Percentiles rank a stretch among this genome's conserved stretches.
Conservation (phyloP, 2,113 vertebrate genomes). For the Leuciscus idus region DNA sequence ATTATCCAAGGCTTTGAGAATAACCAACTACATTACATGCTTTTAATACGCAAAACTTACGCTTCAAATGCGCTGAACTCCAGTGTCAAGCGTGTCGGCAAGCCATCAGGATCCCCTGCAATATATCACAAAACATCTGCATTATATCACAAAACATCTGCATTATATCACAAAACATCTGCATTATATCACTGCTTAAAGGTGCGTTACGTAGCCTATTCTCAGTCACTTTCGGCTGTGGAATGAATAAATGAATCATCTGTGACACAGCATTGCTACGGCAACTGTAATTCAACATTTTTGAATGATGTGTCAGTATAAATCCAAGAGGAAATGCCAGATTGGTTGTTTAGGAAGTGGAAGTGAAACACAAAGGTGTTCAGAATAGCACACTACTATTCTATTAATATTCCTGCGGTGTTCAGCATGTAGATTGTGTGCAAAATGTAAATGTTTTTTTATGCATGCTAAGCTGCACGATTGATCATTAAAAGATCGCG, state of each 20-base stretch:
- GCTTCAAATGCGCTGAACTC: constrained; percentile 97
- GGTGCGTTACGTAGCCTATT: too few relatives aligned
- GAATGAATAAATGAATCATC: not conserved
- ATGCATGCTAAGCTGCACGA: not conserved
- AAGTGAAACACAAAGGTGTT: not conserved
- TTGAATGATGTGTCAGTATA: not conserved
- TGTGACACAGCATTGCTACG: not conserved
- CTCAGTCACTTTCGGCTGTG: not conserved
- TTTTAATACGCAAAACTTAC: constrained; percentile 75
- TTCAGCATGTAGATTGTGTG: not conserved
- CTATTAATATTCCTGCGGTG: not conserved
- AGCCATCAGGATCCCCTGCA: constrained; percentile 88
- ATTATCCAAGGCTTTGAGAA: not conserved
- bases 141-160: constrained; percentile 74
- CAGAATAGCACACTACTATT: not conserved
- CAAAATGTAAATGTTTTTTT: not conserved
- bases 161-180: not conserved
- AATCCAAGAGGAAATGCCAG: not conserved
- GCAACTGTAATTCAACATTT: not conserved
- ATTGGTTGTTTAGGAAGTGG: not conserved
- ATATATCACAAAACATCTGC: not conserved
- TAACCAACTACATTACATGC: not conserved
- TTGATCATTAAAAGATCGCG: too few relatives aligned
- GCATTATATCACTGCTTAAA: not conserved
- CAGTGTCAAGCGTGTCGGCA: constrained; percentile 91